These are phyloP conservation scores for Chionoecetes opilio DNA, from an alignment of 1,140 invertebrate species.

Conservation along the genomic window DNA sequence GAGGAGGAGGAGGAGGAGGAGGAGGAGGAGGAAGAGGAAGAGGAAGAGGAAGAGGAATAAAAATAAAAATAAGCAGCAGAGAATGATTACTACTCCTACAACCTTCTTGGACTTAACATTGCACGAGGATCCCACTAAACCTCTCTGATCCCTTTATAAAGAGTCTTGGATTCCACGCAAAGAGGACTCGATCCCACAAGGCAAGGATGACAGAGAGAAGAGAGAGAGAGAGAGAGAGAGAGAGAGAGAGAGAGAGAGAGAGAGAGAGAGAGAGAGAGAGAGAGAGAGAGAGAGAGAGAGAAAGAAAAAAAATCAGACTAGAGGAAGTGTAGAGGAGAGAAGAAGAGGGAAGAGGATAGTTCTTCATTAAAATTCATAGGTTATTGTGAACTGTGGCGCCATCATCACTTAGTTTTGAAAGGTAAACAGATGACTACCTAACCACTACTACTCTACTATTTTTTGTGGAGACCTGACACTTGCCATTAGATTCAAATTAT, in stretches of 20 bases:
- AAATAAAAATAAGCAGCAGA: not conserved
- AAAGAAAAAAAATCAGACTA: too few relatives aligned
- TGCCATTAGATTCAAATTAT: too few relatives aligned
- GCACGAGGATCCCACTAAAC: not conserved
- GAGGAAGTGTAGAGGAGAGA: not conserved
- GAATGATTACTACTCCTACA: not conserved
- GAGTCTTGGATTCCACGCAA: not conserved
- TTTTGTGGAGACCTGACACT: too few relatives aligned
- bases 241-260: too few relatives aligned
- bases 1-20: not conserved
- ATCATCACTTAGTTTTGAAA: not conserved
- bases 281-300: too few relatives aligned
- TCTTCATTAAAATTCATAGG: conserved; percentile 3
- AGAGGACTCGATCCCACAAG: not conserved
- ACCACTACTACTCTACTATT: too few relatives aligned
- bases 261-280: too few relatives aligned
- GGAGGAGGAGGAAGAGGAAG: not conserved
- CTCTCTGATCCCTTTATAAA: not conserved
- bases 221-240: too few relatives aligned
- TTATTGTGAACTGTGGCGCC: not conserved
- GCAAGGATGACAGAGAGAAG: not conserved
- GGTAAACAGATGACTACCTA: not conserved
- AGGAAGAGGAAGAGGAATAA: not conserved
- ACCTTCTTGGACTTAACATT: not conserved
- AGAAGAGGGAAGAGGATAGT: not conserved